Evolutionary conservation across 2,797 vertebrate species (phyloP).

Genomic region (Thaleichthys pacificus): DNA sequence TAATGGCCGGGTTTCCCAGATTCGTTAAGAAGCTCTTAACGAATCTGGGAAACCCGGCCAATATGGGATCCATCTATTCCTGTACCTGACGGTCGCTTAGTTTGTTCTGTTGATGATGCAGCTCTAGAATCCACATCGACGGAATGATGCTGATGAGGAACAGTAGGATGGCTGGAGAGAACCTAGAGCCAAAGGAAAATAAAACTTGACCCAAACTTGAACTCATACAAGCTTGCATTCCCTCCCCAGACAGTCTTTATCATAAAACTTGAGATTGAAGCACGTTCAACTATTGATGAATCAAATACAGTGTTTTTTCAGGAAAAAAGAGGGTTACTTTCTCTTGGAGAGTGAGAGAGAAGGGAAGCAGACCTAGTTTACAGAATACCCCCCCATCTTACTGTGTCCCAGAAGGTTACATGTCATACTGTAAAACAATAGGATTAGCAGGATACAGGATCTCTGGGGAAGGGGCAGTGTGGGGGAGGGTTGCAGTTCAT

Average conservation of each 20-base stretch:
- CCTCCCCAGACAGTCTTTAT: not conserved
- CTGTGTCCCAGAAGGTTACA: not conserved
- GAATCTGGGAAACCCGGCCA: no score
- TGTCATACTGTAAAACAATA: not conserved
- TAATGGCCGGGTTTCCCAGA: no score
- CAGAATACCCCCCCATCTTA: not conserved
- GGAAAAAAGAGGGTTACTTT: not conserved
- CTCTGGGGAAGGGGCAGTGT: not conserved
- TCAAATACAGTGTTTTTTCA: not conserved
- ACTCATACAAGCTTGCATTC: not conserved
- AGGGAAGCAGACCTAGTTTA: not conserved
- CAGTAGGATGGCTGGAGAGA: constrained; percentile 90
- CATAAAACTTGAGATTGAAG: not conserved
- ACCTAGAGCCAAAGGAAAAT: constrained; percentile 69
- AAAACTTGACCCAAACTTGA: not conserved
- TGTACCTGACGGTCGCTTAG: constrained; percentile 43
- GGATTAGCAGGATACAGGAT: constrained; percentile 2
- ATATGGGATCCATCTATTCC: not conserved
- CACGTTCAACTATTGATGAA: not conserved
- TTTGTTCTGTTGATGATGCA: constrained; percentile 61
- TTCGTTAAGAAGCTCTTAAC: no score
- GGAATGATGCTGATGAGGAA: constrained; percentile 93
- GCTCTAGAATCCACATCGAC: constrained; percentile 92
- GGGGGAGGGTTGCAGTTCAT: not conserved
- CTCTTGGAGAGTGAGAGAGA: not conserved